Evolutionary conservation across 2,797 vertebrate species (phyloP), one percentile per base, ranked within the genome.

Genomic region (Hybognathus amarus): DNA sequence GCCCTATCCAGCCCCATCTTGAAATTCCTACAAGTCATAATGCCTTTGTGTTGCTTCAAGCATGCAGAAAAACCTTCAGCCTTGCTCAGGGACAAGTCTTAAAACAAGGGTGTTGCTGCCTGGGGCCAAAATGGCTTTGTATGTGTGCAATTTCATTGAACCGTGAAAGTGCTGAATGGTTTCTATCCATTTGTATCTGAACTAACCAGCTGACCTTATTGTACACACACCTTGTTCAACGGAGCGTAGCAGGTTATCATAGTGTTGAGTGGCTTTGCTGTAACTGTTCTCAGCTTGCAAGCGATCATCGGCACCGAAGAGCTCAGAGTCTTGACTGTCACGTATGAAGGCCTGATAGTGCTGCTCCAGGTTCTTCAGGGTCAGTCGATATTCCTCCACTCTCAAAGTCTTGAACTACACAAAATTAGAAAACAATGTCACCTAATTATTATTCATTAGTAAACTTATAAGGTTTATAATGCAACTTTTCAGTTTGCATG

Each of bases 301-400:
- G 1, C 96, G 94, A 90, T 99, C 97, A 11, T 98, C 97, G 0
- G 97, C 94, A 38, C 93, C 95, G 6, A 98, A 99, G 90, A 93
- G 91, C 10, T 94, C 92, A 0, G 97, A 93, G 6, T 97, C 97
- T 92, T 96, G 97, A 87, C 97, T 97, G 90, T 97, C 95, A 1
- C 94, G 90, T 89, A 98, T 90, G 92, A 98, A 99, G 86, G 96
- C 94, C 93, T 98, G 97, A 92, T 97, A 97, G 91, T 97, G 97
- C 9, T 84, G 88, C 90, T 99, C 97, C 90, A 99, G 93, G 91
- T 93, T 96, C 84, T 93, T 94, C 79, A 99, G 92, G 0, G 94
- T 91, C 88, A 95, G 94, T 0, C 95, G 94, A 91, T 97, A 96
- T 82, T 99, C 97, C 85, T 99, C 97, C 0, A 94, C 94, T 45